These are phyloP conservation scores for Pristionchus fissidentatus DNA, from an alignment of 2,888 invertebrate genomes.

Conservation along the genomic window DNA sequence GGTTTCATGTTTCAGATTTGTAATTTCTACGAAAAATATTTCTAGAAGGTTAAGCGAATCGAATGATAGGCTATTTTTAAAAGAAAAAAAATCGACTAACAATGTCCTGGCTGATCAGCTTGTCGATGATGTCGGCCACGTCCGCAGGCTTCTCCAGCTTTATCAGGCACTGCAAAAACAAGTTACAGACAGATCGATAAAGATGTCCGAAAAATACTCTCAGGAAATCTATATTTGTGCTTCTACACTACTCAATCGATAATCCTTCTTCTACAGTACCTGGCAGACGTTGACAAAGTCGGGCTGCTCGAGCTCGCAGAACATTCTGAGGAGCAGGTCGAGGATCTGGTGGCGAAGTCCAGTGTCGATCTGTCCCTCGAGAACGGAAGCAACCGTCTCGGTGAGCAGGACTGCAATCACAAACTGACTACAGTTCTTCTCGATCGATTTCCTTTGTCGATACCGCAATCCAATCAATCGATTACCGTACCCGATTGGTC, in stretches of 20 bases:
- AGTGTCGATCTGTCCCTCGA: conserved; percentile 94
- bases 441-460: background rate
- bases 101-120: conserved; percentile 47
- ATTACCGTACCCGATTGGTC: conserved; percentile 50
- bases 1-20: no score
- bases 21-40: no score
- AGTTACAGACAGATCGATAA: no score
- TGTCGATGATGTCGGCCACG: conserved; percentile 62
- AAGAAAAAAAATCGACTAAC: no score
- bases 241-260: conserved; percentile 19
- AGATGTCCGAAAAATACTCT: no score
- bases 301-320: conserved; percentile 86
- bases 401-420: conserved; percentile 87
- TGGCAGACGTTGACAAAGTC: conserved; percentile 97
- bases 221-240: no score
- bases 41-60: no score
- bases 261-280: conserved; percentile 65
- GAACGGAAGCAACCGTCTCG: conserved; percentile 95
- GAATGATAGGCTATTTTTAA: no score
- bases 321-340: conserved; percentile 89
- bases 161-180: conserved; percentile 64
- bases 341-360: conserved; percentile 92
- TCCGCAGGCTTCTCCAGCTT: conserved; percentile 66
- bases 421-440: background rate
- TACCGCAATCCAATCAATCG: background rate